A percentile compares a stretch with the other conserved stretches of the same genome.
These are phyloP conservation scores for Coluber constrictor DNA, from an alignment of 2,797 vertebrate genomes.

Conservation along the genomic window DNA sequence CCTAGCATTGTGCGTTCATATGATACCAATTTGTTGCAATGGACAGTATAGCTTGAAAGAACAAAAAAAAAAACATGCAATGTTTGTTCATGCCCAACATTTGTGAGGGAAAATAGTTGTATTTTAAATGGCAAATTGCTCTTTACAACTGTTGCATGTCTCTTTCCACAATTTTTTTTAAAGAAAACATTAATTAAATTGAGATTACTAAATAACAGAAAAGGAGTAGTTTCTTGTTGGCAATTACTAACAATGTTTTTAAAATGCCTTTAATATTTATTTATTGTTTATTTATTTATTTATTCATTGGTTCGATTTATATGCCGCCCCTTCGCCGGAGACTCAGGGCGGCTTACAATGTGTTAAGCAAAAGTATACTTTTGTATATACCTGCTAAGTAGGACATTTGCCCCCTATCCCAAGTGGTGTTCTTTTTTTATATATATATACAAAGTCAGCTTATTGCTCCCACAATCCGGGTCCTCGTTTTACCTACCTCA, in stretches of 20 bases:
- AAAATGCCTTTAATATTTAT: neutral
- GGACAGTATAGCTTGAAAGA: neutral
- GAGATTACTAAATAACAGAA: neutral
- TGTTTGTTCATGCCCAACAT: neutral
- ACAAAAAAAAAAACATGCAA: neutral
- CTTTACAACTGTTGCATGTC: neutral
- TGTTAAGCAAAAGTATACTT: too few species aligned
- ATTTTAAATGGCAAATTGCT: constrained; percentile 35
- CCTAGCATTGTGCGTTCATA: neutral
- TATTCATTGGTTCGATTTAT: too few species aligned
- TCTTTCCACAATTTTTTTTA: neutral
- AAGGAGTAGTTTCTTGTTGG: neutral
- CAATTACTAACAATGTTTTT: neutral
- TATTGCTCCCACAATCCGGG: too few species aligned
- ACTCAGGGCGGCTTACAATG: too few species aligned
- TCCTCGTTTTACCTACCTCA: too few species aligned
- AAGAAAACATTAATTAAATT: neutral
- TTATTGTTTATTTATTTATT: too few species aligned
- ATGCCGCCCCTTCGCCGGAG: too few species aligned
- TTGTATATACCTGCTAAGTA: too few species aligned
- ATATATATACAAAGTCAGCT: too few species aligned
- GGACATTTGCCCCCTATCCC: too few species aligned
- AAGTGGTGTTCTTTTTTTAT: too few species aligned
- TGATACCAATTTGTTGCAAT: neutral
- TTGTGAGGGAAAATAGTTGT: neutral